These are phyloP conservation scores for Leptodactylus fallax DNA, from an alignment of 2,797 vertebrate species.

Conservation along the genomic window DNA sequence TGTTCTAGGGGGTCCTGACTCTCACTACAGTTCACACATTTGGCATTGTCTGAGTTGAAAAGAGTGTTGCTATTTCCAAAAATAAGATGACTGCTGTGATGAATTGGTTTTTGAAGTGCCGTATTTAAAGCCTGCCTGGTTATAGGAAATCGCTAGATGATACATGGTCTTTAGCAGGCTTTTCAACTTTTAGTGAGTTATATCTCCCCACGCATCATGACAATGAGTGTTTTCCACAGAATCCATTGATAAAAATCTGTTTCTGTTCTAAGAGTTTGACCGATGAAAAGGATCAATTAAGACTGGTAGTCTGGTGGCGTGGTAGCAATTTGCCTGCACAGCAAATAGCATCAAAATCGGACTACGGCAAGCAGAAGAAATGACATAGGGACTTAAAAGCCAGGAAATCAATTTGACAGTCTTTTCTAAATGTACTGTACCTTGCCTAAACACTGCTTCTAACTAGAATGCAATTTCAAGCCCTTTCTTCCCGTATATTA, in stretches of 20 bases:
- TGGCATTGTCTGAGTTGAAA: constrained; percentile 19
- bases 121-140: neutral
- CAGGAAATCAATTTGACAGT: constrained; percentile 59
- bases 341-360: constrained; percentile 53
- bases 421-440: constrained; percentile 45
- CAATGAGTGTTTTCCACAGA: neutral
- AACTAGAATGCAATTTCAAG: constrained; percentile 53
- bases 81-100: neutral
- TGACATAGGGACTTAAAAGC: constrained; percentile 46
- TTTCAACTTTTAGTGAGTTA: constrained; percentile 11
- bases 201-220: neutral
- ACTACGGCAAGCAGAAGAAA: constrained; percentile 34
- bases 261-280: constrained; percentile 49
- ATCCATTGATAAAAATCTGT: constrained; percentile 38
- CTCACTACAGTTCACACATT: neutral
- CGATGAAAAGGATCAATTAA: constrained; percentile 59
- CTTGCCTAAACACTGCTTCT: constrained; percentile 33
- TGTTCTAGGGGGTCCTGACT: neutral
- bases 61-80: neutral
- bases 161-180: constrained; percentile 7
- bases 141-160: neutral
- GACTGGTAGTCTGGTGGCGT: constrained; percentile 10
- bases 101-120: constrained; percentile 3
- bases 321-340: constrained; percentile 49
- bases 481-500: constrained; percentile 11